A percentile compares a stretch with the other conserved stretches of the same genome.
Evolutionary conservation across 2,113 vertebrate species (phyloP).

Genomic region (Mesembrinibis cayennensis): DNA sequence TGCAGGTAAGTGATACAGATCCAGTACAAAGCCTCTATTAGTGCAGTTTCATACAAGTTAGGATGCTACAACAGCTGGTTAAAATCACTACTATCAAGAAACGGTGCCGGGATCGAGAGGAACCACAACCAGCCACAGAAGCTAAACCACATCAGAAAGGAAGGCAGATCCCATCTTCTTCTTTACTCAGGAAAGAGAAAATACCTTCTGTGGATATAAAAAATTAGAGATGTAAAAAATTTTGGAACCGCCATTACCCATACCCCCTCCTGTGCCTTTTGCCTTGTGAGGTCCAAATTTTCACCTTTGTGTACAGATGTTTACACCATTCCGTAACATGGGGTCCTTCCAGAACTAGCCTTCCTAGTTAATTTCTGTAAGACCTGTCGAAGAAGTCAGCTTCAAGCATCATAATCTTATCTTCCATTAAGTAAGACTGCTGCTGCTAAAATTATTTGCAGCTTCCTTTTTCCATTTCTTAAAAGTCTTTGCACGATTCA

Average conservation of each 20-base stretch:
- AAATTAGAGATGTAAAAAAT: neutral
- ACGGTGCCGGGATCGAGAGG: neutral
- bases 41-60: neutral
- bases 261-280: neutral
- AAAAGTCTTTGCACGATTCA: neutral
- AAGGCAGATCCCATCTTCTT: neutral
- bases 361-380: neutral
- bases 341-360: neutral
- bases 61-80: neutral
- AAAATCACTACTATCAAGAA: neutral
- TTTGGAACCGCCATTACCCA: neutral
- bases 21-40: neutral
- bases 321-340: neutral
- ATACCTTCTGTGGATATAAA: neutral
- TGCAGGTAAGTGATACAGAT: neutral
- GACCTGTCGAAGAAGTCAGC: neutral
- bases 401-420: neutral
- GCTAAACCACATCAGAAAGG: neutral
- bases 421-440: neutral
- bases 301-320: neutral
- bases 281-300: neutral
- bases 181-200: neutral
- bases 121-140: neutral
- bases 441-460: neutral
- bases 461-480: neutral